Percentiles rank a stretch among this genome's conserved stretches.
phyloP scores from a whole-genome alignment of 1,140 invertebrate species.

The Odontomachus brunneus region DNA sequence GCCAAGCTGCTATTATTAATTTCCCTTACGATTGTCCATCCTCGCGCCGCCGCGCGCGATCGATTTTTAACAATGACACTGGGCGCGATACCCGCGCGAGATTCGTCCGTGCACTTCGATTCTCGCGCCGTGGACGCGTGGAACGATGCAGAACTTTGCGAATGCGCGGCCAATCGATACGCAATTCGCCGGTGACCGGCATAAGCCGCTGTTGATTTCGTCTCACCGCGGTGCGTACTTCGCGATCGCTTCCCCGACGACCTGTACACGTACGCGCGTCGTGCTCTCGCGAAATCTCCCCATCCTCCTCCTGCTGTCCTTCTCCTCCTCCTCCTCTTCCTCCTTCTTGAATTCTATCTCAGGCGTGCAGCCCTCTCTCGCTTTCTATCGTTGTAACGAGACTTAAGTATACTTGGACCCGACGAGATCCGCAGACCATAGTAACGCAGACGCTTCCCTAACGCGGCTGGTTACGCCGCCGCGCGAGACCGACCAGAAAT shows the following conservation, averaged over 20 bases:
- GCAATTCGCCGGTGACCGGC: not conserved
- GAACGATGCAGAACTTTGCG: not conserved
- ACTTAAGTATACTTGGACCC: not conserved
- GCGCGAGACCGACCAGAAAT: not conserved
- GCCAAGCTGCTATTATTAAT: not conserved
- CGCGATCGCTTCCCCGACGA: not conserved
- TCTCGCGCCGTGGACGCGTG: not conserved
- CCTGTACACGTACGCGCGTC: not conserved
- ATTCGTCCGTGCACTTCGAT: not conserved
- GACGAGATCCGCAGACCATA: not conserved
- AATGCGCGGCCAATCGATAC: constrained; percentile 2
- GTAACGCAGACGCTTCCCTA: not conserved
- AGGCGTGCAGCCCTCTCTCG: not conserved
- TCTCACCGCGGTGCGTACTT: not conserved
- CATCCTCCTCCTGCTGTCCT: too few species aligned
- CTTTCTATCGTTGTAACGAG: not conserved
- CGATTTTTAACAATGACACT: constrained; percentile 8
- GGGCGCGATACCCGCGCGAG: too few species aligned
- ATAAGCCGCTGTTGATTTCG: constrained; percentile 18
- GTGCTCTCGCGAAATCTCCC: not conserved
- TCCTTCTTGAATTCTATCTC: too few species aligned
- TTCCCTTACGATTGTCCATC: constrained; percentile 17
- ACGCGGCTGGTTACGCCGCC: not conserved
- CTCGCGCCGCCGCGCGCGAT: not conserved
- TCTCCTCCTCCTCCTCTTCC: too few species aligned